Conservation (phyloP, 2,797 vertebrate species). For the Sebastes cheni region DNA sequence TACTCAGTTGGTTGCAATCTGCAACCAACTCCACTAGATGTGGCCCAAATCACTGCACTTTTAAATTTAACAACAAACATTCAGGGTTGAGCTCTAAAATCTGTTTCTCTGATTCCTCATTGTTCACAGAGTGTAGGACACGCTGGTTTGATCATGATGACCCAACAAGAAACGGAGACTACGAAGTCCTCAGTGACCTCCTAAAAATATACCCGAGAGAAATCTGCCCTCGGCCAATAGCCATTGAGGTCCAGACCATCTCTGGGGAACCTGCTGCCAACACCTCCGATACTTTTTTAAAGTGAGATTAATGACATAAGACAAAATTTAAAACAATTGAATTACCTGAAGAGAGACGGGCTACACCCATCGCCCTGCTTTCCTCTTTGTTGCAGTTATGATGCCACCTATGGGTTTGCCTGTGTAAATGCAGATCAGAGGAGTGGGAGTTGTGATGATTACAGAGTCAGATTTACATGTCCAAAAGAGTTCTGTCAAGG, state of each 20-base stretch:
- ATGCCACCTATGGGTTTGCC: slow-evolving; percentile 48
- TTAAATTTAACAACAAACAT: not conserved
- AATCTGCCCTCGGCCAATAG: slow-evolving; percentile 58
- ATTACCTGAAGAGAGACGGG: not conserved
- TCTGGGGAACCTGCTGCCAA: slow-evolving; percentile 42
- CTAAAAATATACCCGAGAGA: slow-evolving; percentile 28
- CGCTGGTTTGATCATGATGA: slow-evolving; percentile 67
- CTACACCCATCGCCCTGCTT: not conserved
- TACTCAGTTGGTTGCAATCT: too few species aligned
- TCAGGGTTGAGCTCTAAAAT: not conserved
- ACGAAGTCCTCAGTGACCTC: slow-evolving; percentile 61
- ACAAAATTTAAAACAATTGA: not conserved
- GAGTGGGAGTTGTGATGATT: slow-evolving; percentile 40
- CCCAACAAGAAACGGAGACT: slow-evolving; percentile 58
- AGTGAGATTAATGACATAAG: slow-evolving; percentile 3
- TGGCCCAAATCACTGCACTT: not conserved
- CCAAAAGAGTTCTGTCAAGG: slow-evolving; percentile 61
- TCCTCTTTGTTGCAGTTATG: slow-evolving; percentile 43
- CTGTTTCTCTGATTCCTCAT: not conserved
- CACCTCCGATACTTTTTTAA: slow-evolving; percentile 50
- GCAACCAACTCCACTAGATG: too few species aligned
- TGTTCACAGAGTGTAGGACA: slow-evolving; percentile 55
- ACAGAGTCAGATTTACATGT: slow-evolving; percentile 63
- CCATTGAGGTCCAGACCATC: slow-evolving; percentile 62
- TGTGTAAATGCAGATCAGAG: slow-evolving; percentile 60